A percentile compares a stretch with the other conserved stretches of the same genome.
Conservation (phyloP, 1,140 invertebrate genomes). For the Delia radicum region DNA sequence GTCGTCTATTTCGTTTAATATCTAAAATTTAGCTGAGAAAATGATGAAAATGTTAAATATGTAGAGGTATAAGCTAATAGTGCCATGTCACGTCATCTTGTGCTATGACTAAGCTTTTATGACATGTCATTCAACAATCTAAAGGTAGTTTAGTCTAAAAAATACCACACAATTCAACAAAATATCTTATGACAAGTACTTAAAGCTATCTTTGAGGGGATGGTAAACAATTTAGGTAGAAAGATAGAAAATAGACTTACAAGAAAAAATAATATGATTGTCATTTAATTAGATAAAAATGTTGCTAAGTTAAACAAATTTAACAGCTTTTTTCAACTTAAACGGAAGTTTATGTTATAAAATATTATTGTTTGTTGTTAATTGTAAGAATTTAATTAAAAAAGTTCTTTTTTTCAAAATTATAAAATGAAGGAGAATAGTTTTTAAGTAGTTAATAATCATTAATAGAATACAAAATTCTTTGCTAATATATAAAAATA, state of each 20-base stretch:
- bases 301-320: background rate
- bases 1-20: background rate
- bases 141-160: background rate
- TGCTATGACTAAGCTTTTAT: slow-evolving; percentile 1
- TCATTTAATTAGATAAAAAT: background rate
- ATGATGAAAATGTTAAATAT: background rate
- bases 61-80: background rate
- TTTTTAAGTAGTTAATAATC: too few species aligned
- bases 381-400: too few species aligned
- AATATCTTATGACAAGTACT: background rate
- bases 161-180: background rate
- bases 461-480: too few species aligned
- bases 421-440: too few species aligned
- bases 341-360: background rate
- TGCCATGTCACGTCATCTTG: background rate
- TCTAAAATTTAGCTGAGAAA: background rate
- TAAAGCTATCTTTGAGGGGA: too few species aligned
- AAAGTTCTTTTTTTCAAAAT: too few species aligned
- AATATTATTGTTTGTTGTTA: too few species aligned
- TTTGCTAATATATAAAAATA: too few species aligned
- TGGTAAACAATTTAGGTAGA: too few species aligned
- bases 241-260: background rate
- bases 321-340: background rate
- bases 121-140: slow-evolving; percentile 12
- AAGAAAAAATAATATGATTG: background rate